Evolutionary conservation across 2,888 invertebrate genomes (phyloP), one percentile per base, ranked within the genome.

Genomic region (Caenorhabditis doughertyi): DNA sequence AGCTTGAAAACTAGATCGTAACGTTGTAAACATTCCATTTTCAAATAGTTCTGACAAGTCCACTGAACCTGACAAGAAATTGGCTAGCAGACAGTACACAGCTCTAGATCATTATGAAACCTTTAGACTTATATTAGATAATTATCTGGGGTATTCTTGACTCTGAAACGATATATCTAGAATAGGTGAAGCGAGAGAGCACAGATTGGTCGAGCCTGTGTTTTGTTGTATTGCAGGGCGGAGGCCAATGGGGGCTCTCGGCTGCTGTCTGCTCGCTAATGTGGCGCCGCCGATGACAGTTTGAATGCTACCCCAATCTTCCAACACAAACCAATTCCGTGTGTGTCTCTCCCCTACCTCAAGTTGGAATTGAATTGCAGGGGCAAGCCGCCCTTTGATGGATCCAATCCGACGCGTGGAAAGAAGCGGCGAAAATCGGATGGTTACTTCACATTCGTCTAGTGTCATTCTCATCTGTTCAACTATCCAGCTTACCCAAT

Each of bases 361-460:
- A 64, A 70, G 71, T 67, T 79, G 67, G 71, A 71, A 71, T 56
- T 70, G 58, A 73, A 82, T 86, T 90, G 83, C 88, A 90, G 87
- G 84, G 88, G 84, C 65, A 91, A 91, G 85, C 91, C 90, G 68
- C 89, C 89, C 67, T 90, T 89, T 85, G 91, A 91, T 79, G 88
- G 89, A 51, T 87, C 90, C 44, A 91, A 91, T 79, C 90, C 89
- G 81, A 90, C 90, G 56, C 76, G 91, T 27, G 91, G 90, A 51
- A 92, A 91, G 84, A 91, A 91, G 73, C 89, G 92, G 49, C 86
- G 92, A 81, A 92, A 92, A 84, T 89, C 89, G 55, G 92, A 92
- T 76, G 92, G 92, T 58, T 92, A 92, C 86, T 92, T 92, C 89
- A 92, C 92, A 64, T 92, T 92, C 88, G 92, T 92, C 81, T 92